Conservation (phyloP, 1,140 invertebrate genomes). For the Nasonia giraulti region DNA sequence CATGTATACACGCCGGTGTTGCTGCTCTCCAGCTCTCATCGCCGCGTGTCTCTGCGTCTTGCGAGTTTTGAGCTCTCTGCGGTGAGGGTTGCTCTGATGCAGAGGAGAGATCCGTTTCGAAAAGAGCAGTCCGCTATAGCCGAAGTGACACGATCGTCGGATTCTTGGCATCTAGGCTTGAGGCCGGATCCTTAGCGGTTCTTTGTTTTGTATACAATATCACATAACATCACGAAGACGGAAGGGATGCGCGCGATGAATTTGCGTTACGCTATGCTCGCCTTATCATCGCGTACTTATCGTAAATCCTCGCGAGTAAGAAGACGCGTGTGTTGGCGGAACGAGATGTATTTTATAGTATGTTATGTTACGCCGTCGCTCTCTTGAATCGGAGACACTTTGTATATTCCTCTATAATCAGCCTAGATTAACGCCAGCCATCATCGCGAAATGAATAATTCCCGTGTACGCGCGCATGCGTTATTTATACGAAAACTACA, state of each 20-base stretch:
- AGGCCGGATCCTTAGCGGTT: background rate
- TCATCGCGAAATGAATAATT: no score
- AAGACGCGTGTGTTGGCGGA: background rate
- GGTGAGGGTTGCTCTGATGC: no score
- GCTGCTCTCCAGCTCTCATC: background rate
- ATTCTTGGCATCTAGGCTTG: background rate
- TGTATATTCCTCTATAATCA: no score
- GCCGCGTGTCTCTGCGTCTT: no score
- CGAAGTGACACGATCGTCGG: no score
- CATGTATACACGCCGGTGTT: background rate
- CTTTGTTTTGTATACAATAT: background rate
- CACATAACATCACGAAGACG: background rate
- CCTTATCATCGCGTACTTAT: constrained; percentile 8
- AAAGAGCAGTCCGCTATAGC: no score
- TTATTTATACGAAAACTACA: background rate
- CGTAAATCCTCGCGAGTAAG: background rate
- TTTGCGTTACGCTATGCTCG: background rate
- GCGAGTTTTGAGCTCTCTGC: background rate
- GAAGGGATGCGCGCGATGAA: background rate
- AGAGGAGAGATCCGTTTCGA: no score
- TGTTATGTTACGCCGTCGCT: background rate
- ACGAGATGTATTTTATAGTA: no score
- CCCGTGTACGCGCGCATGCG: no score
- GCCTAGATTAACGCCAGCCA: no score
- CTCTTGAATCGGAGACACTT: no score